Percentiles rank a stretch among this genome's conserved stretches.
Conservation (phyloP, 2,797 vertebrate genomes). For the Darevskia nairensis region DNA sequence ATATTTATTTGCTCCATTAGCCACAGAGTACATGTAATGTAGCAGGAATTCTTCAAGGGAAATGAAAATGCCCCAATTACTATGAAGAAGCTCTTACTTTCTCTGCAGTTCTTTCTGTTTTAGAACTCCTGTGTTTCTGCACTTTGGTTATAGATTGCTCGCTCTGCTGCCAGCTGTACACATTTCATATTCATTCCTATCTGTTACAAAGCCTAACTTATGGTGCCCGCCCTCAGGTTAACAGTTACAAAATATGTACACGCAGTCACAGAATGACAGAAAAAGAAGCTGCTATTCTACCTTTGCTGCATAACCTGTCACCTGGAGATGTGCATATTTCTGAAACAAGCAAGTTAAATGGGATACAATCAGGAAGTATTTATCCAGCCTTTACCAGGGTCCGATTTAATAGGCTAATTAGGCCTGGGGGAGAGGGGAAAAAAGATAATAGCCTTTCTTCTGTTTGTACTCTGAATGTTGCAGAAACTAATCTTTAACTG, state of each 20-base stretch:
- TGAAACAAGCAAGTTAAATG: conserved; percentile 26
- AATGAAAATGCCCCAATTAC: conserved; percentile 16
- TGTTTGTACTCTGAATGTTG: conserved; percentile 34
- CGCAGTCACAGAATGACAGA: not conserved
- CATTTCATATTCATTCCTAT: conserved; percentile 11
- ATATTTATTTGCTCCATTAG: conserved; percentile 15
- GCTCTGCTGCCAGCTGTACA: not conserved
- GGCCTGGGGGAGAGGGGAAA: not conserved
- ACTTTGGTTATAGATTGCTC: not conserved
- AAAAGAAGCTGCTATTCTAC: not conserved
- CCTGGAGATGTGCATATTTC: conserved; percentile 47
- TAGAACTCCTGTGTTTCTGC: not conserved
- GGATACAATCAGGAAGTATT: conserved; percentile 39
- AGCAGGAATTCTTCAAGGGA: not conserved
- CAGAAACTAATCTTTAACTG: conserved; percentile 21
- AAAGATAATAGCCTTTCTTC: conserved; percentile 41
- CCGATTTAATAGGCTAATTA: conserved; percentile 46
- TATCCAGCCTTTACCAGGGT: conserved; percentile 31
- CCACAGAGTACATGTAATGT: conserved; percentile 24
- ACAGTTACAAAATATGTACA: conserved; percentile 6
- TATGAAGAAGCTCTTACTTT: not conserved
- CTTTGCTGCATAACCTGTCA: not conserved
- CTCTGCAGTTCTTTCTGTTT: conserved; percentile 1
- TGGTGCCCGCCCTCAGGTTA: not conserved
- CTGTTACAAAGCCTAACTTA: not conserved